Evolutionary conservation across 2,797 vertebrate species (phyloP).

Genomic region (Centroberyx gerrardi): DNA sequence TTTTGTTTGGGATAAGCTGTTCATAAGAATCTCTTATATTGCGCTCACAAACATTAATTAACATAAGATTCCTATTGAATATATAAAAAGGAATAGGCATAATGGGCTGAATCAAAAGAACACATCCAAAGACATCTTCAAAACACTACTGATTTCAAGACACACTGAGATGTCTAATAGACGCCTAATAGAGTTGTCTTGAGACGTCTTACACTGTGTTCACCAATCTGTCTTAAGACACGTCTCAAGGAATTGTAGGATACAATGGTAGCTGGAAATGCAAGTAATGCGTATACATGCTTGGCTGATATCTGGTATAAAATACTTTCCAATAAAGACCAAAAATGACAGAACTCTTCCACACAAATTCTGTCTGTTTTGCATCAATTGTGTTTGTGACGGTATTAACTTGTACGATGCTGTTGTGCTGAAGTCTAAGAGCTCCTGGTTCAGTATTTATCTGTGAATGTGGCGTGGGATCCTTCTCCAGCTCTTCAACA

Average conservation of each 20-base stretch:
- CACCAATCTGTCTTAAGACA: neutral
- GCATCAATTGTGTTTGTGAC: constrained; percentile 5
- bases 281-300: neutral
- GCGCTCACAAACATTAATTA: neutral
- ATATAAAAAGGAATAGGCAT: neutral
- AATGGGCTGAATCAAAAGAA: neutral
- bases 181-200: neutral
- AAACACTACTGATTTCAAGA: constrained; percentile 16
- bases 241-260: neutral
- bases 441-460: constrained; percentile 2
- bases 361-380: neutral
- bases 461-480: constrained; percentile 3
- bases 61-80: neutral
- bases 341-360: constrained; percentile 9
- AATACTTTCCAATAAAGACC: neutral
- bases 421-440: constrained; percentile 6
- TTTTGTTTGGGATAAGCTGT: neutral
- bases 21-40: too few relatives aligned
- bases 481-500: constrained; percentile 11
- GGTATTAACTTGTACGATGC: constrained; percentile 19
- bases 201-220: constrained; percentile 4
- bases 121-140: neutral
- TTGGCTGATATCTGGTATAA: neutral
- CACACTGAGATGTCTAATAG: neutral
- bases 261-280: neutral